phyloP scores from a whole-genome alignment of 1,140 invertebrate genomes.

The Trichoplusia ni region DNA sequence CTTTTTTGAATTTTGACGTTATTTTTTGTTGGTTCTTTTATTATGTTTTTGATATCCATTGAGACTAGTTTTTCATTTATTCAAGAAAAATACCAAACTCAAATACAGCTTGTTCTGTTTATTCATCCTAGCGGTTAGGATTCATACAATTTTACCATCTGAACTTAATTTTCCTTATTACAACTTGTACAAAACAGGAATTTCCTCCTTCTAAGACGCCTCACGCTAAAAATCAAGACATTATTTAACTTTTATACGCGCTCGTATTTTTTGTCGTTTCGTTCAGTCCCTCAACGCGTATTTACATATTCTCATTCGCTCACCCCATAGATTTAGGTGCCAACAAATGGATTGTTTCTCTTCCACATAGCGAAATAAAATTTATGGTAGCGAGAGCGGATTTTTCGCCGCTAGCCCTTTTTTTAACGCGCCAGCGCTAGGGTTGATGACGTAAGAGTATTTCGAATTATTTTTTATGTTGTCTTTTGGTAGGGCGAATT shows the following conservation, averaged over 20 bases:
- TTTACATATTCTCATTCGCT: slow-evolving; percentile 62
- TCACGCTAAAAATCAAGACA: slow-evolving; percentile 39
- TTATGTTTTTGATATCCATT: slow-evolving; percentile 4
- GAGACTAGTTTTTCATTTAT: too few species aligned
- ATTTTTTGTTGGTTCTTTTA: slow-evolving; percentile 35
- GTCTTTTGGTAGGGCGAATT: not conserved
- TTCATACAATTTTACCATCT: too few species aligned
- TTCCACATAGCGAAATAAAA: slow-evolving; percentile 64
- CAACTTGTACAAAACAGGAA: too few species aligned
- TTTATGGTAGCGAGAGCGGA: slow-evolving; percentile 67
- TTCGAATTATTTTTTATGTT: not conserved
- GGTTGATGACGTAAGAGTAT: slow-evolving; percentile 6
- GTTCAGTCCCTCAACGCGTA: slow-evolving; percentile 33
- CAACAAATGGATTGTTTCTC: slow-evolving; percentile 77
- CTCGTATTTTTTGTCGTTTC: slow-evolving; percentile 10
- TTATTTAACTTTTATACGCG: slow-evolving; percentile 20
- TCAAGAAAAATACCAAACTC: too few species aligned
- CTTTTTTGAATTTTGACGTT: slow-evolving; percentile 41
- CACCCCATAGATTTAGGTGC: slow-evolving; percentile 69
- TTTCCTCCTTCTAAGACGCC: too few species aligned
- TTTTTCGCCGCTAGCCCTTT: slow-evolving; percentile 57
- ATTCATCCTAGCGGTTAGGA: too few species aligned
- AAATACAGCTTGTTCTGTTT: too few species aligned
- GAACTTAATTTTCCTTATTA: too few species aligned
- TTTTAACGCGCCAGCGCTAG: slow-evolving; percentile 38